A percentile compares a stretch with the other conserved stretches of the same genome.
Conservation (phyloP, 2,113 vertebrate genomes). For the Thalassoma bifasciatum region DNA sequence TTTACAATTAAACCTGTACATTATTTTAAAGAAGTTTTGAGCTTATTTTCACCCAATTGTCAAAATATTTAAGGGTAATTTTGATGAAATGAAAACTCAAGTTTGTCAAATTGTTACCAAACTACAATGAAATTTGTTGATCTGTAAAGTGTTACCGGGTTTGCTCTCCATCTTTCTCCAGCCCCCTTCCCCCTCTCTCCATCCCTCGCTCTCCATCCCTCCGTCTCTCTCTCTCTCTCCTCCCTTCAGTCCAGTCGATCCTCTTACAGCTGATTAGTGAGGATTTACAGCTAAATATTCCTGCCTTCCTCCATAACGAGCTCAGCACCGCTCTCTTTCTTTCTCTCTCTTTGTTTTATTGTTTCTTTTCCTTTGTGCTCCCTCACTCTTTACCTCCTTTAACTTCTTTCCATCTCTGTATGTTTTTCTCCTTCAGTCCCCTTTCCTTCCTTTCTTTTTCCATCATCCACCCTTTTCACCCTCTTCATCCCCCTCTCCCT, state of each 20-base stretch:
- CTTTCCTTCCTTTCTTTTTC: not conserved
- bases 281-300: slow-evolving; percentile 73
- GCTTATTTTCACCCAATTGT: too few relatives aligned
- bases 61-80: too few relatives aligned
- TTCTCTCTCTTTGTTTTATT: not conserved
- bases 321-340: slow-evolving; percentile 30
- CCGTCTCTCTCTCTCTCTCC: slow-evolving; percentile 5
- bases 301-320: slow-evolving; percentile 44
- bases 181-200: not conserved
- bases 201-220: too few relatives aligned
- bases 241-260: slow-evolving; percentile 40
- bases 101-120: too few relatives aligned
- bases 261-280: slow-evolving; percentile 72
- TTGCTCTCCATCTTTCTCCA: not conserved
- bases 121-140: too few relatives aligned
- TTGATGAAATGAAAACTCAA: too few relatives aligned
- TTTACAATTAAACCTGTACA: too few relatives aligned
- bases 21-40: too few relatives aligned
- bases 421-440: too few relatives aligned
- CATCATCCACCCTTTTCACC: not conserved
- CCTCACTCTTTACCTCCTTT: not conserved
- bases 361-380: not conserved
- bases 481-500: not conserved
- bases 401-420: too few relatives aligned
- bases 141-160: too few relatives aligned